phyloP scores from a whole-genome alignment of 23 tunicate species.

The Diplosoma virens region DNA sequence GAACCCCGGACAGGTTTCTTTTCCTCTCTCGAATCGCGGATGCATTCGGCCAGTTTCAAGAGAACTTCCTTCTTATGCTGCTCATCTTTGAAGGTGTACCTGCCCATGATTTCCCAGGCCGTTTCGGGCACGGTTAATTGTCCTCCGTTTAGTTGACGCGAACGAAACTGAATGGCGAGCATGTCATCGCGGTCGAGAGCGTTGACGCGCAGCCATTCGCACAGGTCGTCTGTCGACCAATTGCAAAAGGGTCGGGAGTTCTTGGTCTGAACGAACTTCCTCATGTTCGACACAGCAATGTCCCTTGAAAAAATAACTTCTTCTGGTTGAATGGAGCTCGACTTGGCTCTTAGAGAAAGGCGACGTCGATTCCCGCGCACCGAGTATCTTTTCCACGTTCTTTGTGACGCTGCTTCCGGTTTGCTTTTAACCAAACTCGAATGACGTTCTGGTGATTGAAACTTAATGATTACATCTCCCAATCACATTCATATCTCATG shows the following conservation, averaged over 20 bases:
- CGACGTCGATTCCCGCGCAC: neutral
- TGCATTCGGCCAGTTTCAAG: constrained; percentile 24
- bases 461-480: no score
- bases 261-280: constrained; percentile 39
- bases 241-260: constrained; percentile 8
- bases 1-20: neutral
- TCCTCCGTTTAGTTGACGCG: constrained; percentile 11
- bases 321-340: neutral
- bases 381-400: no score
- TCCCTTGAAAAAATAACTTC: neutral
- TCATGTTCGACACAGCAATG: neutral
- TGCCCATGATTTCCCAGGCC: constrained; percentile 39
- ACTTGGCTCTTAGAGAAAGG: neutral
- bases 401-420: no score
- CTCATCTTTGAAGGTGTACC: constrained; percentile 7
- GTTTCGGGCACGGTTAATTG: constrained; percentile 36
- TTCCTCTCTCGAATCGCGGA: constrained; percentile 11
- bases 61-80: constrained; percentile 59
- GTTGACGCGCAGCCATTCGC: constrained; percentile 42
- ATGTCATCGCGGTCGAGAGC: constrained; percentile 22
- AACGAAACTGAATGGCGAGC: constrained; percentile 26
- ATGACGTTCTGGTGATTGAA: no score
- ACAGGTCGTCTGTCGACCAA: constrained; percentile 47
- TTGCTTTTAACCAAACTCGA: no score
- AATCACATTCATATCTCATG: no score